Conservation (phyloP, 2,888 invertebrate species). For the Minunthozetes semirufus region DNA sequence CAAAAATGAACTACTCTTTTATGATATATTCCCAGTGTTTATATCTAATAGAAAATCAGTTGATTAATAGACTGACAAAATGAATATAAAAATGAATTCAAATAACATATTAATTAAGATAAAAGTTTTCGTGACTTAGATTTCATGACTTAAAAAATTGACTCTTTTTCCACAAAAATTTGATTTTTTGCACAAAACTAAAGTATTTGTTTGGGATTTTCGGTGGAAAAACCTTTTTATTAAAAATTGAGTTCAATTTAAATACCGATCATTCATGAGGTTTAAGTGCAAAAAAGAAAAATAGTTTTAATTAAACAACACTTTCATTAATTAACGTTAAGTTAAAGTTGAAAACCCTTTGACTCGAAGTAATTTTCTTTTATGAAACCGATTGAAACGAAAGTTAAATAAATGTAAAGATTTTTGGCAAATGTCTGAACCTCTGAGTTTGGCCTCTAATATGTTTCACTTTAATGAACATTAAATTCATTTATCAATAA, state of each 20-base stretch:
- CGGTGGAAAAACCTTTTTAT: not conserved
- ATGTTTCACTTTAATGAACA: not conserved
- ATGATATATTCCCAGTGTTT: not conserved
- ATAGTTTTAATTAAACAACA: not conserved
- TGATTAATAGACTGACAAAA: not conserved
- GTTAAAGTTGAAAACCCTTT: not conserved
- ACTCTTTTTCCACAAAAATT: not conserved
- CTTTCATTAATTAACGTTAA: not conserved
- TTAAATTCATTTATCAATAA: not conserved
- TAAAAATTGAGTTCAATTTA: not conserved
- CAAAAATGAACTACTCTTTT: not conserved
- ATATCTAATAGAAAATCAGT: not conserved
- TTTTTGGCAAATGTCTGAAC: no score
- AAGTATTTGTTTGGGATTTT: not conserved
- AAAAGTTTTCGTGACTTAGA: conserved; percentile 10
- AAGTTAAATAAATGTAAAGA: no score
- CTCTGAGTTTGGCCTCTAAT: no score
- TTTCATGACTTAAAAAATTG: not conserved
- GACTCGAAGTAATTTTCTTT: not conserved
- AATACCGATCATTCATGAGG: not conserved
- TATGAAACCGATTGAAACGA: no score
- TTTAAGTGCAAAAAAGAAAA: not conserved
- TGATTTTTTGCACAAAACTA: not conserved
- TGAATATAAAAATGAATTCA: not conserved
- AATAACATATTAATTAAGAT: conserved; percentile 11